Evolutionary conservation across 2,888 invertebrate species (phyloP).

Genomic region (Chydorus sphaericus): DNA sequence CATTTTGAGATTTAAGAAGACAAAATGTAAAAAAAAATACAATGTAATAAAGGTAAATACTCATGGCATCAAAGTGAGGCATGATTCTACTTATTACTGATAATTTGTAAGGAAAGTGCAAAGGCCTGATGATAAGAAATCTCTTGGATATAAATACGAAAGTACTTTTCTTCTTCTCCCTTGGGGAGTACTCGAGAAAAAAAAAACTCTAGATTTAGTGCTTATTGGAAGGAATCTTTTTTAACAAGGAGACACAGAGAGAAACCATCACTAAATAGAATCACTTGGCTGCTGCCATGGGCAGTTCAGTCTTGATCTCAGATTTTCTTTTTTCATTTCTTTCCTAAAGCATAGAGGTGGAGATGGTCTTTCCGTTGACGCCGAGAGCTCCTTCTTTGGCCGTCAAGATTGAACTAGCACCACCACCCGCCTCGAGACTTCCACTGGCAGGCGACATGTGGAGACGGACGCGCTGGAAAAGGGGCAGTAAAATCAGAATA

Average conservation of each 20-base stretch:
- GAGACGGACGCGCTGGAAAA: slow-evolving; percentile 23
- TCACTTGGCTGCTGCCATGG: slow-evolving; percentile 4
- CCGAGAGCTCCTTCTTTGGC: neutral
- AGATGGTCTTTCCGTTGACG: neutral
- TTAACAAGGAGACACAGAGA: no score
- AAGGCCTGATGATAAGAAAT: slow-evolving; percentile 2
- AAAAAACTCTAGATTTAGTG: slow-evolving; percentile 6
- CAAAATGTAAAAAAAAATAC: no score
- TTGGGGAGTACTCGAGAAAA: neutral
- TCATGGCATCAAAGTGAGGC: no score
- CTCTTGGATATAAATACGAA: neutral
- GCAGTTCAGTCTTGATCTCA: no score
- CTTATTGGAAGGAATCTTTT: slow-evolving; percentile 4
- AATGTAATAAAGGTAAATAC: no score
- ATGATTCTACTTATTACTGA: no score
- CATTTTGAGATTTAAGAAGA: no score
- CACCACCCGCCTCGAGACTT: neutral
- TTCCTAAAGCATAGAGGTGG: neutral
- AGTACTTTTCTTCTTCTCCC: no score
- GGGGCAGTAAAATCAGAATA: slow-evolving; percentile 38
- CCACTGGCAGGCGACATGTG: neutral
- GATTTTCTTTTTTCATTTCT: no score
- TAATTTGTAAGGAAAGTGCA: neutral
- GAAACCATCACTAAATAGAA: slow-evolving; percentile 5
- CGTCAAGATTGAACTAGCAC: no score